A percentile compares a stretch with the other conserved stretches of the same genome.
Evolutionary conservation across 1,140 invertebrate genomes (phyloP).

Genomic region (Eufriesea mexicana): DNA sequence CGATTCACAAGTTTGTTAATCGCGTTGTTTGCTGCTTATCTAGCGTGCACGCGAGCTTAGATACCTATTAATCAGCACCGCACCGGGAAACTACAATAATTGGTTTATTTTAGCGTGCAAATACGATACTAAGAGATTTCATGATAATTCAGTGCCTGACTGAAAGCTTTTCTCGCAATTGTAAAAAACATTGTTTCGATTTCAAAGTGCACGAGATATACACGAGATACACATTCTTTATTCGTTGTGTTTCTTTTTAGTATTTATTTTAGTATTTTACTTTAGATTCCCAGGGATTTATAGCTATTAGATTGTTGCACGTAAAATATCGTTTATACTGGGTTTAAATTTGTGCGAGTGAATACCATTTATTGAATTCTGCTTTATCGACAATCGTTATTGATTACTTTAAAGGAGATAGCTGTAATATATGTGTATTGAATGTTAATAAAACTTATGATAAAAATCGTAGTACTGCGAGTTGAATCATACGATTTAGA

Average conservation of each 20-base stretch:
- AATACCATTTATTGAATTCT: no score
- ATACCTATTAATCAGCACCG: background rate
- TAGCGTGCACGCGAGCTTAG: constrained; percentile 4
- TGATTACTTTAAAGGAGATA: no score
- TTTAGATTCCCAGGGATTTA: no score
- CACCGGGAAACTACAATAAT: background rate
- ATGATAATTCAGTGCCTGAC: background rate
- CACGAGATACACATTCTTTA: background rate
- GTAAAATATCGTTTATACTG: background rate
- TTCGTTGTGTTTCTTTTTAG: background rate
- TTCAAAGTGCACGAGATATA: background rate
- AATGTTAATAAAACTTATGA: no score
- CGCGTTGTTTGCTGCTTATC: constrained; percentile 6
- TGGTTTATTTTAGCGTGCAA: constrained; percentile 4
- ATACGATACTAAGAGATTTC: background rate
- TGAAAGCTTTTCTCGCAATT: background rate
- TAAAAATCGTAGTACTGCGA: no score
- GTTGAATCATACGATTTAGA: no score
- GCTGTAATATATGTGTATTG: no score
- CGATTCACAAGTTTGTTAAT: constrained; percentile 8
- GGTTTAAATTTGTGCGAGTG: background rate
- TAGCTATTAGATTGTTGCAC: no score
- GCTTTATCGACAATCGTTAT: no score
- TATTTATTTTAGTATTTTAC: no score
- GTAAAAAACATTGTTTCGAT: background rate